A percentile compares a stretch with the other conserved stretches of the same genome.
Conservation (phyloP, 92 coral and sea anemone species). For the Actinostola sp. region DNA sequence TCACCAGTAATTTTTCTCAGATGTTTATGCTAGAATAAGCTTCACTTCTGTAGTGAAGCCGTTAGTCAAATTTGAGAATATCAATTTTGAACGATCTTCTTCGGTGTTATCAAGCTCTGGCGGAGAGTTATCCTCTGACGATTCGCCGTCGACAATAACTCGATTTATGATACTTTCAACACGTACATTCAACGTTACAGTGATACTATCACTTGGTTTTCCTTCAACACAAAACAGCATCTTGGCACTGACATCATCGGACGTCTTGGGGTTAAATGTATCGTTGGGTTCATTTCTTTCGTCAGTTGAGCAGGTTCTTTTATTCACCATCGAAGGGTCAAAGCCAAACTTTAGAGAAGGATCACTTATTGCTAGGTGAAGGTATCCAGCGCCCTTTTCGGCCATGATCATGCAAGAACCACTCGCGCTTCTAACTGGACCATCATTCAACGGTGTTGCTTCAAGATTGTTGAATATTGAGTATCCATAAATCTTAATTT, state of each 20-base stretch:
- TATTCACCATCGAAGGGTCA: not conserved
- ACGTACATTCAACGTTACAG: not conserved
- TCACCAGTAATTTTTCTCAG: too few species aligned
- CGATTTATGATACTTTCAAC: not conserved
- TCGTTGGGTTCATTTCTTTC: not conserved
- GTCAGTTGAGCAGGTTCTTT: not conserved
- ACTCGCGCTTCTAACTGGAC: not conserved
- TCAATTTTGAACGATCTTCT: not conserved
- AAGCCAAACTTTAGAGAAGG: not conserved
- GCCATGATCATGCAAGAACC: slow-evolving; percentile 13
- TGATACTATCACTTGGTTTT: not conserved
- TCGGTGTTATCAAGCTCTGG: not conserved
- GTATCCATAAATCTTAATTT: not conserved
- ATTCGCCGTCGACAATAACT: not conserved
- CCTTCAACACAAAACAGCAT: slow-evolving; percentile 4
- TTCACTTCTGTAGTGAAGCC: slow-evolving; percentile 1
- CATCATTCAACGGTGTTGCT: not conserved
- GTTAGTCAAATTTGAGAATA: not conserved
- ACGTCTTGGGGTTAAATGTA: not conserved
- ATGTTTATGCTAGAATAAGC: not conserved
- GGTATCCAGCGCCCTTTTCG: not conserved
- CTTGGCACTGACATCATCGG: not conserved
- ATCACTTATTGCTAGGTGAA: slow-evolving; percentile 2
- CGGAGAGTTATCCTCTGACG: not conserved
- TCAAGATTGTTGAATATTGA: not conserved